Evolutionary conservation across 2,113 vertebrate species (phyloP).

Genomic region (Cephalopterus ornatus): DNA sequence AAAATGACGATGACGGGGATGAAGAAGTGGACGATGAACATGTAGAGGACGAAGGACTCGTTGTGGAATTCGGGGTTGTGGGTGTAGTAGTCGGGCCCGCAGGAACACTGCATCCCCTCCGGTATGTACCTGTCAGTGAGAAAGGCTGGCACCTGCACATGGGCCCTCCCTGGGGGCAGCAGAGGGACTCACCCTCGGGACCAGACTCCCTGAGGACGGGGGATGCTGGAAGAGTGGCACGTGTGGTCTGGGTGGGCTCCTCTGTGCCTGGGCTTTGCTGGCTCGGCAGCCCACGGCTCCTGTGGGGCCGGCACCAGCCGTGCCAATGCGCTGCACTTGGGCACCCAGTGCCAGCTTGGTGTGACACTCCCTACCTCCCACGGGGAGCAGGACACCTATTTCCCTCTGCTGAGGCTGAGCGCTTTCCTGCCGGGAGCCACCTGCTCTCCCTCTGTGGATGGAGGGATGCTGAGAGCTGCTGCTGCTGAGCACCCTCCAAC

Average conservation of each 20-base stretch:
- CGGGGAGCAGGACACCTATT: accelerated
- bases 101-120: slow-evolving; percentile 80
- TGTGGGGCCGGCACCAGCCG: accelerated
- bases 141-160: not conserved
- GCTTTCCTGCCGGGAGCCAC: not conserved
- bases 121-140: slow-evolving; percentile 73
- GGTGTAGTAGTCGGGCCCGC: slow-evolving; percentile 79
- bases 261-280: accelerated
- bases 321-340: accelerated
- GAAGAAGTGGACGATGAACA: slow-evolving; percentile 75
- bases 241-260: not conserved
- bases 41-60: slow-evolving; percentile 77
- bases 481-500: not conserved
- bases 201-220: not conserved
- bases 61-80: slow-evolving; percentile 78
- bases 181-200: not conserved
- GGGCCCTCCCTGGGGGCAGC: not conserved
- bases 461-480: accelerated
- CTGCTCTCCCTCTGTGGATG: not conserved
- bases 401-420: not conserved
- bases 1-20: slow-evolving; percentile 73
- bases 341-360: accelerated
- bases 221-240: not conserved
- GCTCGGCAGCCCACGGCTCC: not conserved
- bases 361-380: not conserved